Evolutionary conservation across 2,113 vertebrate genomes (phyloP).

Genomic region (Cottus gobio): DNA sequence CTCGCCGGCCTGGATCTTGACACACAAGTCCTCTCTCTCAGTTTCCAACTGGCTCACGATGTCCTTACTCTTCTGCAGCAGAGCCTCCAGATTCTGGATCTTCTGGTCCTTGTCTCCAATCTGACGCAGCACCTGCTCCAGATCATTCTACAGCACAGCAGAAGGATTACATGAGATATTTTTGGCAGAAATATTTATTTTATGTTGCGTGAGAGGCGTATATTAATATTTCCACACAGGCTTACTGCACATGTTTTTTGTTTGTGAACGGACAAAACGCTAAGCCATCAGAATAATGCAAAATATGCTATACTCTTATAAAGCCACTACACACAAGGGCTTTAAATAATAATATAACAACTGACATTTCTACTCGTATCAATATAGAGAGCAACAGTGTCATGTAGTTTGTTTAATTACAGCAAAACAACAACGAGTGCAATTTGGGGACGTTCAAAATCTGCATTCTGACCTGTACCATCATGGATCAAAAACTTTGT

Average conservation of each 20-base stretch:
- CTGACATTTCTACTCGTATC: background rate
- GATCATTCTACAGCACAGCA: slow-evolving; percentile 87
- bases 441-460: background rate
- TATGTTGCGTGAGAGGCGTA: background rate
- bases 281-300: background rate
- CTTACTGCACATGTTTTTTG: background rate
- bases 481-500: background rate
- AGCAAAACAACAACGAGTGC: background rate
- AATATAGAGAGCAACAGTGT: background rate
- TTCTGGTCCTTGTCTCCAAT: slow-evolving; percentile 99
- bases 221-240: background rate
- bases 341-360: background rate
- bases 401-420: background rate
- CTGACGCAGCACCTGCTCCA: slow-evolving; percentile 97
- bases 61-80: slow-evolving; percentile 97
- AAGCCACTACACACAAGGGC: background rate
- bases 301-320: background rate
- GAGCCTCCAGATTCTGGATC: slow-evolving; percentile 98
- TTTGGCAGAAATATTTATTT: background rate
- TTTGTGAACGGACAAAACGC: background rate
- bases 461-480: background rate
- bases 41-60: slow-evolving; percentile 92
- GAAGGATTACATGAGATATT: background rate
- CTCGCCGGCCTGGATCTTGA: slow-evolving; percentile 98
- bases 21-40: slow-evolving; percentile 95